Conservation (phyloP, 2,797 vertebrate genomes). For the Siniperca undulata region DNA sequence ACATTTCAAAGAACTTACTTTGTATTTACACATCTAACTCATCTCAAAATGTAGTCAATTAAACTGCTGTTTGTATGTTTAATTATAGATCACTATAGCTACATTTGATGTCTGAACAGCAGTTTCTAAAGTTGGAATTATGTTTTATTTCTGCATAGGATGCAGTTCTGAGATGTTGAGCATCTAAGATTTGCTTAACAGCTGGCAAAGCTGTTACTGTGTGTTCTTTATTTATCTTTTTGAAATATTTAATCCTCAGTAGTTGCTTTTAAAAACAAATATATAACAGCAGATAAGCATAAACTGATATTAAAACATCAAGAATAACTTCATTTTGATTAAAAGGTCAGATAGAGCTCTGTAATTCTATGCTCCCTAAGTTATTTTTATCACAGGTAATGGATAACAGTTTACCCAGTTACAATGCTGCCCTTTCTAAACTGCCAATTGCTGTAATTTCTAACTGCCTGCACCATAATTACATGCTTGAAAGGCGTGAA, state of each 20-base stretch:
- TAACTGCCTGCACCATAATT: conserved; percentile 54
- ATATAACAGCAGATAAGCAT: background rate
- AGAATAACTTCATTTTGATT: background rate
- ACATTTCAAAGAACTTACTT: background rate
- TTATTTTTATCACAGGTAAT: conserved; percentile 41
- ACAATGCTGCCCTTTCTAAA: conserved; percentile 21
- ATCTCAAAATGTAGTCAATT: background rate
- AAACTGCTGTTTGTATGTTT: conserved; percentile 21
- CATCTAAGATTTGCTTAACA: background rate
- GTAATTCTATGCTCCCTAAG: background rate
- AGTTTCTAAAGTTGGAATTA: background rate
- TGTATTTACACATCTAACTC: background rate
- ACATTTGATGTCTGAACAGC: background rate
- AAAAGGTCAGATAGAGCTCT: background rate
- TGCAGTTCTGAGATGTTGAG: background rate
- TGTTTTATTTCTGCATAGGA: background rate
- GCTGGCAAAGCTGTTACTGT: background rate
- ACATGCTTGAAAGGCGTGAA: conserved; percentile 56
- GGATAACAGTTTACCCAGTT: conserved; percentile 12
- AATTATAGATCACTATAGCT: background rate
- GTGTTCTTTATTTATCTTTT: conserved; percentile 11
- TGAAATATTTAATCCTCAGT: background rate
- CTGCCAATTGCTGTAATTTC: conserved; percentile 48
- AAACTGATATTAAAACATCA: background rate
- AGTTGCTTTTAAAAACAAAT: background rate